Conservation (phyloP, 2,797 vertebrate genomes). For the Myripristis murdjan region DNA sequence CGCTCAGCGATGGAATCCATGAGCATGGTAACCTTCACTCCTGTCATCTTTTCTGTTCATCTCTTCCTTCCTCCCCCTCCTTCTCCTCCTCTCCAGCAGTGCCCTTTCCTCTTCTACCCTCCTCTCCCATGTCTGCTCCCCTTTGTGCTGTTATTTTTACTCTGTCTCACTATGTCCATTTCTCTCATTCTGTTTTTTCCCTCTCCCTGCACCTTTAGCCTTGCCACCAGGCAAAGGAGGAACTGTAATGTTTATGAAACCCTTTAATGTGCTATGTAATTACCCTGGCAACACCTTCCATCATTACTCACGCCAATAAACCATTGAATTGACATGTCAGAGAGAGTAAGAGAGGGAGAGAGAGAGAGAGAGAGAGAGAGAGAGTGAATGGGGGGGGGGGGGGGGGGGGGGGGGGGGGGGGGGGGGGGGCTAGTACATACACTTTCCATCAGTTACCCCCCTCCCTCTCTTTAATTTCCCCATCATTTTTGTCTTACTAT, state of each 20-base stretch:
- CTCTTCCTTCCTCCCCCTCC: conserved; percentile 45
- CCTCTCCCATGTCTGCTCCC: conserved; percentile 38
- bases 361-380: too few species aligned
- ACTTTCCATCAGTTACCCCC: conserved; percentile 75
- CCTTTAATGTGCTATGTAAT: conserved; percentile 89
- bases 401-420: too few species aligned
- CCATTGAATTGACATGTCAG: conserved; percentile 82
- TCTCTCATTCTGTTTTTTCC: conserved; percentile 64
- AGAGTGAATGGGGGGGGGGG: too few species aligned
- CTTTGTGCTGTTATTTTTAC: conserved; percentile 55
- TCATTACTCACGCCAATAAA: conserved; percentile 88
- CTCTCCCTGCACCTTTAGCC: conserved; percentile 75
- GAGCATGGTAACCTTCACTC: conserved; percentile 74
- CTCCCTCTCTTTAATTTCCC: conserved; percentile 59
- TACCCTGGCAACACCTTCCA: conserved; percentile 84
- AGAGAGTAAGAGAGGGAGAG: conserved; percentile 61
- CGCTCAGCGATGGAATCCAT: conserved; percentile 73
- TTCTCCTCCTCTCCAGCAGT: conserved; percentile 29
- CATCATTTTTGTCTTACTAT: conserved; percentile 65
- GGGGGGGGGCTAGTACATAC: conserved; percentile 44
- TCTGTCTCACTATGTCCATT: conserved; percentile 61
- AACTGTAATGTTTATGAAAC: conserved; percentile 88
- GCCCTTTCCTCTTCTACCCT: conserved; percentile 61
- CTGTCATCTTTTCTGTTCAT: conserved; percentile 75
- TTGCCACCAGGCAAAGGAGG: conserved; percentile 82